Percentiles rank a stretch among this genome's conserved stretches.
Evolutionary conservation across 2,797 vertebrate genomes (phyloP).

Genomic region (Pipistrellus pygmaeus): DNA sequence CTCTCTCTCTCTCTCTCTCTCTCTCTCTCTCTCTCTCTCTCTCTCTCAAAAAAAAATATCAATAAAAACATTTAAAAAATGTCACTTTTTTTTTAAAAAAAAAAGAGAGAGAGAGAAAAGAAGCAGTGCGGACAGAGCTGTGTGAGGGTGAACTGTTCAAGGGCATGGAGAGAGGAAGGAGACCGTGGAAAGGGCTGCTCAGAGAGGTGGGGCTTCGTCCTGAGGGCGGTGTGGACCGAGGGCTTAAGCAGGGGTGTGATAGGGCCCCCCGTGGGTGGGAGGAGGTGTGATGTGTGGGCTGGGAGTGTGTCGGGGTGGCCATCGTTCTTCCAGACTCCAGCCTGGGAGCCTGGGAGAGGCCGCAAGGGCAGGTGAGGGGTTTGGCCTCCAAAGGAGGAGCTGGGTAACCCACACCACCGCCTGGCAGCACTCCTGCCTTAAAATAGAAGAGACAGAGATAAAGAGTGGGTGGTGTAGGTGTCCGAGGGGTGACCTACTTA

Average conservation of each 20-base stretch:
- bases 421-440: slow-evolving; percentile 66
- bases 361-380: not conserved
- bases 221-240: not conserved
- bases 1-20: too few relatives aligned
- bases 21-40: too few relatives aligned
- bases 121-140: not conserved
- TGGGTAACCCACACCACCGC: slow-evolving; percentile 45
- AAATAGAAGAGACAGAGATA: slow-evolving; percentile 68
- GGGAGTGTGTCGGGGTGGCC: not conserved
- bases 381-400: slow-evolving; percentile 39
- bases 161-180: not conserved
- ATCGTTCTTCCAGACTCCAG: not conserved
- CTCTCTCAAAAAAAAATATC: too few relatives aligned
- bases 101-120: not conserved
- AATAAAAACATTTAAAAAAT: too few relatives aligned
- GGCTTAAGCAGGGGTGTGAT: not conserved
- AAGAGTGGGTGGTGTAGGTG: slow-evolving; percentile 36
- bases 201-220: not conserved
- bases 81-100: too few relatives aligned
- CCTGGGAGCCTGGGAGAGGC: too few relatives aligned
- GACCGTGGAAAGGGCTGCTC: not conserved
- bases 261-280: not conserved
- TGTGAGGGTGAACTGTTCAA: not conserved
- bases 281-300: not conserved
- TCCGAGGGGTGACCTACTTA: slow-evolving; percentile 68